These are phyloP conservation scores for Ornithoptera priamus DNA, from an alignment of 2,888 invertebrate species.

Conservation along the genomic window DNA sequence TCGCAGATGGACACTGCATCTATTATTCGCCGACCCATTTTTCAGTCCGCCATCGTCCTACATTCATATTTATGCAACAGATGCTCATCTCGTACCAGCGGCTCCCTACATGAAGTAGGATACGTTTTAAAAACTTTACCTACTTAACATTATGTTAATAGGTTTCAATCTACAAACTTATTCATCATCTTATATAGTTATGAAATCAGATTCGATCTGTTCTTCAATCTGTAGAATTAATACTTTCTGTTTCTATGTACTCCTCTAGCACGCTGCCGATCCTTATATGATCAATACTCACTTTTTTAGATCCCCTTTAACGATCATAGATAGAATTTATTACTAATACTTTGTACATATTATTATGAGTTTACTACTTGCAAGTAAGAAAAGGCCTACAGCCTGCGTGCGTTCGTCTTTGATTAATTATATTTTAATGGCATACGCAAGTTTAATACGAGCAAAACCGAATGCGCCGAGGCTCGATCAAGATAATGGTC, in stretches of 20 bases:
- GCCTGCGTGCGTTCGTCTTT: not conserved
- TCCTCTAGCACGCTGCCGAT: too few species aligned
- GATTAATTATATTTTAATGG: slow-evolving; percentile 10
- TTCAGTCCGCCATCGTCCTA: slow-evolving; percentile 27
- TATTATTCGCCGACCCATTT: slow-evolving; percentile 41
- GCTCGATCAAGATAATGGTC: slow-evolving; percentile 44
- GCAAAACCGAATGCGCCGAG: slow-evolving; percentile 43
- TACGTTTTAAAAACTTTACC: slow-evolving; percentile 23
- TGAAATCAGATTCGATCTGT: too few species aligned
- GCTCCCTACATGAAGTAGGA: slow-evolving; percentile 1
- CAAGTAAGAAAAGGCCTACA: not conserved
- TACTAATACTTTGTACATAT: too few species aligned
- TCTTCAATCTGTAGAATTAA: too few species aligned
- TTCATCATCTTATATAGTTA: too few species aligned
- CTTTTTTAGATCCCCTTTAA: too few species aligned
- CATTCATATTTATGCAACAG: slow-evolving; percentile 34
- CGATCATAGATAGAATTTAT: too few species aligned
- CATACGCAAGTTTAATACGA: slow-evolving; percentile 31
- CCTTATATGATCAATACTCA: too few species aligned
- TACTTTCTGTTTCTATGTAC: too few species aligned
- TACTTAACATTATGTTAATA: slow-evolving; percentile 17
- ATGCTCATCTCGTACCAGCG: slow-evolving; percentile 25
- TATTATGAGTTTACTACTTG: not conserved
- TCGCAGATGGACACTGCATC: slow-evolving; percentile 18
- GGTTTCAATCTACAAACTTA: not conserved